A percentile compares a stretch with the other conserved stretches of the same genome.
Conservation (phyloP, 2,888 invertebrate species). For the Neocrepidodera transversa region DNA sequence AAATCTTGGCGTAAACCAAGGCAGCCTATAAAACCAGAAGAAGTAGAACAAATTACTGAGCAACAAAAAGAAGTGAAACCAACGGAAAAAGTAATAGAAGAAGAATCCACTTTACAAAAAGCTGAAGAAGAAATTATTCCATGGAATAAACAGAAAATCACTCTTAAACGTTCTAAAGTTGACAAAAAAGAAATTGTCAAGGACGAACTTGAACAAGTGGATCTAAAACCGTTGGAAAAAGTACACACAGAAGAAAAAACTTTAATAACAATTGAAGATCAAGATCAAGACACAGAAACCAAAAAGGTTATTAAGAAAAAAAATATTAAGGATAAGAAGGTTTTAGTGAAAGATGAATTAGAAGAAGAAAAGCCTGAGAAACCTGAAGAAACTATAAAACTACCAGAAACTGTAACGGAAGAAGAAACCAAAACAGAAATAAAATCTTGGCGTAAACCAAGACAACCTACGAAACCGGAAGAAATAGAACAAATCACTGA, state of each 20-base stretch:
- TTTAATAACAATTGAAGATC: conserved; percentile 44
- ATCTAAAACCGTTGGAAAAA: conserved; percentile 18
- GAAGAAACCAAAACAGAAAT: conserved; percentile 3
- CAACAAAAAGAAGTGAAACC: conserved; percentile 44
- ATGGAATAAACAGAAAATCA: conserved; percentile 71
- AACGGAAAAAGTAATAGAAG: conserved; percentile 39
- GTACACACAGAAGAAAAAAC: conserved; percentile 33
- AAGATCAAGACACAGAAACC: conserved; percentile 28
- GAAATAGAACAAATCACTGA: conserved; percentile 41
- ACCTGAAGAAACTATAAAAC: background rate
- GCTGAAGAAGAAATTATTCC: conserved; percentile 54
- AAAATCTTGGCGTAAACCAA: conserved; percentile 23
- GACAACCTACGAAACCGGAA: conserved; percentile 36
- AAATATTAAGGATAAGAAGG: background rate
- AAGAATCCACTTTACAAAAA: conserved; percentile 28
- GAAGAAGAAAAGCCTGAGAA: background rate
- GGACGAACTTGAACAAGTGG: conserved; percentile 47
- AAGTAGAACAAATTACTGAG: background rate
- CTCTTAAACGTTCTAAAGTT: conserved; percentile 59
- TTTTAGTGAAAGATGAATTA: conserved; percentile 5
- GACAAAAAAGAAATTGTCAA: conserved; percentile 59
- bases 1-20: conserved; percentile 25
- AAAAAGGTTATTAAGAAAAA: conserved; percentile 9
- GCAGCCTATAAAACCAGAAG: conserved; percentile 40
- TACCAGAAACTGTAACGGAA: background rate